phyloP scores from a whole-genome alignment of 2,888 invertebrate species.

The Anthrax anthrax region DNA sequence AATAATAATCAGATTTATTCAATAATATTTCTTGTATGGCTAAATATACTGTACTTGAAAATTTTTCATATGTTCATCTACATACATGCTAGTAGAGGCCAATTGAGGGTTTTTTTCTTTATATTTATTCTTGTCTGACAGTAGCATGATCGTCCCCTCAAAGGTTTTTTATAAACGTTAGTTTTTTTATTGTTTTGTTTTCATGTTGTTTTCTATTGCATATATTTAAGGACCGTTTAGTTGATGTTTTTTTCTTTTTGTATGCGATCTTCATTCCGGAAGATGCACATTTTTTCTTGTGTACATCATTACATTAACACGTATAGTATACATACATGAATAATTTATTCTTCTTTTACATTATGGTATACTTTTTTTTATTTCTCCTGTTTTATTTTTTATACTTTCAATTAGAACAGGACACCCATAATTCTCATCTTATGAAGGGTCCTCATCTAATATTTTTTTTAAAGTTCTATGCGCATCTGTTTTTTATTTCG shows the following conservation, averaged over 20 bases:
- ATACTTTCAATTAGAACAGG: not conserved
- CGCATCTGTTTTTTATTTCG: not conserved
- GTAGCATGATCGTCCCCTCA: not conserved
- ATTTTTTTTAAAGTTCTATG: not conserved
- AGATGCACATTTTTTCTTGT: not conserved
- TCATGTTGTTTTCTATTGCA: not conserved
- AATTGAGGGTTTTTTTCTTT: too few relatives aligned
- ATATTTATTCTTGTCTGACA: too few relatives aligned
- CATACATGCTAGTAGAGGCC: too few relatives aligned
- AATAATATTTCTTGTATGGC: too few relatives aligned
- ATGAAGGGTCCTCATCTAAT: not conserved
- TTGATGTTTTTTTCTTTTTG: not conserved
- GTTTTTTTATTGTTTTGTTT: not conserved
- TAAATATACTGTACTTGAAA: too few relatives aligned
- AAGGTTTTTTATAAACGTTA: not conserved
- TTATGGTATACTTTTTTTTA: too few relatives aligned
- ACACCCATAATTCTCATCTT: not conserved
- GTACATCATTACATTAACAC: too few relatives aligned
- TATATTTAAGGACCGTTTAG: not conserved
- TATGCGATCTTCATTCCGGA: not conserved
- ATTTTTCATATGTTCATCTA: not conserved
- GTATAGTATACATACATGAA: too few relatives aligned
- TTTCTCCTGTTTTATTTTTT: too few relatives aligned
- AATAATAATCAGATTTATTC: too few relatives aligned
- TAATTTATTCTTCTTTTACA: too few relatives aligned